Evolutionary conservation across 2,113 vertebrate genomes (phyloP).

Genomic region (Acrocephalus arundinaceus): DNA sequence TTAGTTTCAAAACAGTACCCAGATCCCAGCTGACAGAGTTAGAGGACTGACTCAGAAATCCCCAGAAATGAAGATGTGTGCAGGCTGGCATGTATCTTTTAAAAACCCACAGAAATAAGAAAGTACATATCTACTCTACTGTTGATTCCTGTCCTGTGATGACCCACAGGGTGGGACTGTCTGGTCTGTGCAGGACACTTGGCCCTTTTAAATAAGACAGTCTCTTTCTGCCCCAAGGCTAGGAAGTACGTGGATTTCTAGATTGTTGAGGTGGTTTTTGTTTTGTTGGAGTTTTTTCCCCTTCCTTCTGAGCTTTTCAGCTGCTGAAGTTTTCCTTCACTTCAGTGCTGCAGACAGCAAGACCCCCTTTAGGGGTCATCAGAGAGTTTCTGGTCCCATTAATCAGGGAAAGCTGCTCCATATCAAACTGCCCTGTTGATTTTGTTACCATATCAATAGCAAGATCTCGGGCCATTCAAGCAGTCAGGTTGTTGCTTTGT

Average conservation of each 20-base stretch:
- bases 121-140: neutral
- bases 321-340: neutral
- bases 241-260: neutral
- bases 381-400: neutral
- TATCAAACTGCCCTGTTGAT: neutral
- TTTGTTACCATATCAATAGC: neutral
- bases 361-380: neutral
- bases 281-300: rapidly evolving
- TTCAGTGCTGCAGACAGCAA: neutral
- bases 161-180: neutral
- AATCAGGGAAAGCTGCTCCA: neutral
- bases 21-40: neutral
- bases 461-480: neutral
- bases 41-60: neutral
- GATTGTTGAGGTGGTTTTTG: neutral
- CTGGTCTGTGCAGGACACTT: neutral
- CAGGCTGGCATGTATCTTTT: neutral
- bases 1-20: neutral
- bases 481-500: neutral
- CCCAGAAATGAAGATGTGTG: neutral
- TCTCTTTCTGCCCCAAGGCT: neutral
- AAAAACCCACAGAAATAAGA: neutral
- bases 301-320: neutral
- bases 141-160: neutral
- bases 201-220: neutral